Conservation (phyloP, 1,140 invertebrate genomes). For the Drosophila oshimai region DNA sequence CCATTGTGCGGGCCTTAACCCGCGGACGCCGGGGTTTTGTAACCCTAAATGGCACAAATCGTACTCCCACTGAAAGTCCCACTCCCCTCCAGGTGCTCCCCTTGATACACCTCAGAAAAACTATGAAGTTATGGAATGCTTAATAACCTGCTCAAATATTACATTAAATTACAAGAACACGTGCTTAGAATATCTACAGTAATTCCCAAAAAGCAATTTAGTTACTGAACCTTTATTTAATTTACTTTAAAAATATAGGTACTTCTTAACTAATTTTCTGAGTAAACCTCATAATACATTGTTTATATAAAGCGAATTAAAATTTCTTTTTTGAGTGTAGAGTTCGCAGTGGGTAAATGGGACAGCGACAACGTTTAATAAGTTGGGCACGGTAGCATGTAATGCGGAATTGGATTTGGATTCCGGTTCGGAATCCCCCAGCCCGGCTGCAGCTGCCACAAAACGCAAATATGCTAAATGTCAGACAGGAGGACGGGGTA, state of each 20-base stretch:
- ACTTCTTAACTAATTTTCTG: no score
- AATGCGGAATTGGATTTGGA: slow-evolving; percentile 78
- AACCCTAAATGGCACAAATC: slow-evolving; percentile 18
- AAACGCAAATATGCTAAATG: slow-evolving; percentile 80
- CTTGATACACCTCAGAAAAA: not conserved
- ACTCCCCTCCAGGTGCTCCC: not conserved
- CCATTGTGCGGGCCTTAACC: slow-evolving; percentile 62
- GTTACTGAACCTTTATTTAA: no score
- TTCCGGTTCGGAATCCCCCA: slow-evolving; percentile 34
- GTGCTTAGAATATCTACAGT: no score
- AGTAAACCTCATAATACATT: no score
- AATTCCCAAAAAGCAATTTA: no score
- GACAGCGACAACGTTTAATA: slow-evolving; percentile 78
- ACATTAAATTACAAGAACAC: no score
- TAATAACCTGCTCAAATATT: not conserved
- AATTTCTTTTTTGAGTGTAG: not conserved
- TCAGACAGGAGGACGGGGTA: slow-evolving; percentile 36
- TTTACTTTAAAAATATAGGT: no score
- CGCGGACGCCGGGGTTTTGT: slow-evolving; percentile 48
- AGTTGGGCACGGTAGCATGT: slow-evolving; percentile 74
- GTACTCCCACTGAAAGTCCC: slow-evolving; percentile 9
- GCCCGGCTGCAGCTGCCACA: slow-evolving; percentile 62
- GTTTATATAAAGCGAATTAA: no score
- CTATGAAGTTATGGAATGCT: no score
- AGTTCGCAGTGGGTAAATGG: slow-evolving; percentile 72